Evolutionary conservation across 2,888 invertebrate genomes (phyloP).

Genomic region (Lordiphosa fenestrarum): DNA sequence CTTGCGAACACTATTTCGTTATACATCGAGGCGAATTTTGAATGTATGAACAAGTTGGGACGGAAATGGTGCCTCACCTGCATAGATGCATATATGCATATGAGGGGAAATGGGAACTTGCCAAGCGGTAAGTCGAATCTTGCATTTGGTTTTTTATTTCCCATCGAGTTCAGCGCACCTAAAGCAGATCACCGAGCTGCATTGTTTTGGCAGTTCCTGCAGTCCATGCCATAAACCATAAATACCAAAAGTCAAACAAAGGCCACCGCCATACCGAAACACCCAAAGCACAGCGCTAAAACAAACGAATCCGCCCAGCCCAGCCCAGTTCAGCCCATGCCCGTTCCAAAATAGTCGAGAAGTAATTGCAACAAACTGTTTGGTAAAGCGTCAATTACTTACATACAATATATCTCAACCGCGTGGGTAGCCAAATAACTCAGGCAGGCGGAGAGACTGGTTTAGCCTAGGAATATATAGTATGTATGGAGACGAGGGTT

Average conservation of each 20-base stretch:
- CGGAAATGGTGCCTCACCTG: neutral
- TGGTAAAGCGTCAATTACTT: slow-evolving; percentile 30
- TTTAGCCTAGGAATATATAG: no score
- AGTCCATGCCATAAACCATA: slow-evolving; percentile 41
- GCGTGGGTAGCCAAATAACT: slow-evolving; percentile 30
- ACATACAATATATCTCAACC: slow-evolving; percentile 3
- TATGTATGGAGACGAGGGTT: no score
- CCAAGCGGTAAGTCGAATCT: slow-evolving; percentile 4
- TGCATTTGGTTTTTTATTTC: neutral
- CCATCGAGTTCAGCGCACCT: slow-evolving; percentile 12
- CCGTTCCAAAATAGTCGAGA: slow-evolving; percentile 16
- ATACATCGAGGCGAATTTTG: neutral
- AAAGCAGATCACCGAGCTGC: slow-evolving; percentile 18
- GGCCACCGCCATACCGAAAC: slow-evolving; percentile 17
- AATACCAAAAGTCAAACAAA: slow-evolving; percentile 55
- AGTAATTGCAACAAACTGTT: slow-evolving; percentile 39
- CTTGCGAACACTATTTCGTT: no score
- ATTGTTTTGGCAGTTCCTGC: slow-evolving; percentile 14
- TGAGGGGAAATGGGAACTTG: slow-evolving; percentile 1
- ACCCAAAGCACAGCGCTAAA: slow-evolving; percentile 3
- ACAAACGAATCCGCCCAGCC: slow-evolving; percentile 35
- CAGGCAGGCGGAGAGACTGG: neutral
- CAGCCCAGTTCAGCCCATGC: slow-evolving; percentile 22
- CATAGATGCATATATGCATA: slow-evolving; percentile 1
- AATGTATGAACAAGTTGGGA: neutral